Evolutionary conservation across 2,797 vertebrate genomes (phyloP).

Genomic region (Sebastes iracundus): DNA sequence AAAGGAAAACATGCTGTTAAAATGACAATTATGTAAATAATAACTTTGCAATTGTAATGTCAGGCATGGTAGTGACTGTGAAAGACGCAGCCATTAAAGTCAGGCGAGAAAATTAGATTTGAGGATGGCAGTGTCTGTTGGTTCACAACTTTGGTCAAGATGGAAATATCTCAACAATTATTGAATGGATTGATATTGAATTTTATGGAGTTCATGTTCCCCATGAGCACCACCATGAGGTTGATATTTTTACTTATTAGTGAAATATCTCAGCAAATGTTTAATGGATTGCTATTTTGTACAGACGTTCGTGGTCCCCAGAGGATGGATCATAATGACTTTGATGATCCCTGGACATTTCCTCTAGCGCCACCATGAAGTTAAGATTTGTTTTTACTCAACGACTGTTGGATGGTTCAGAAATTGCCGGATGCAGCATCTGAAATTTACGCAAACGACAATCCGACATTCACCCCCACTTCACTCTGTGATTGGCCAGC

Average conservation of each 20-base stretch:
- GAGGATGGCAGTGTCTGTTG: not conserved
- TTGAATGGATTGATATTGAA: not conserved
- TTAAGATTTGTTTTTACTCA: not conserved
- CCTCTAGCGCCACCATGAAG: not conserved
- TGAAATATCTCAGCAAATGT: not conserved
- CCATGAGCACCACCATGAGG: not conserved
- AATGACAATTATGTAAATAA: not conserved
- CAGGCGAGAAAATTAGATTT: not conserved
- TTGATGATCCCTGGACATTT: not conserved
- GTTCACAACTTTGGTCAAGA: not conserved
- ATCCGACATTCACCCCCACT: not conserved
- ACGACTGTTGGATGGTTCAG: not conserved
- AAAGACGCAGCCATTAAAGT: not conserved
- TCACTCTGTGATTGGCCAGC: not conserved
- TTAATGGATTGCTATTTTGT: not conserved
- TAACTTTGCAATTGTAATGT: not conserved
- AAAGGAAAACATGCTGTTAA: constrained; percentile 2
- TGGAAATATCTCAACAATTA: not conserved
- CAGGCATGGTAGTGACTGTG: not conserved
- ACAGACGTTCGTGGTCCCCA: not conserved
- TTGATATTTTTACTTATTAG: not conserved
- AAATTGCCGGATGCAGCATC: not conserved
- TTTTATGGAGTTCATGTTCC: not conserved
- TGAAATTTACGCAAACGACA: not conserved
- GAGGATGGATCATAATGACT: not conserved